These are phyloP conservation scores for Ptychodera flava DNA, from an alignment of 35 echinoderm and acorn worm species.

Conservation along the genomic window DNA sequence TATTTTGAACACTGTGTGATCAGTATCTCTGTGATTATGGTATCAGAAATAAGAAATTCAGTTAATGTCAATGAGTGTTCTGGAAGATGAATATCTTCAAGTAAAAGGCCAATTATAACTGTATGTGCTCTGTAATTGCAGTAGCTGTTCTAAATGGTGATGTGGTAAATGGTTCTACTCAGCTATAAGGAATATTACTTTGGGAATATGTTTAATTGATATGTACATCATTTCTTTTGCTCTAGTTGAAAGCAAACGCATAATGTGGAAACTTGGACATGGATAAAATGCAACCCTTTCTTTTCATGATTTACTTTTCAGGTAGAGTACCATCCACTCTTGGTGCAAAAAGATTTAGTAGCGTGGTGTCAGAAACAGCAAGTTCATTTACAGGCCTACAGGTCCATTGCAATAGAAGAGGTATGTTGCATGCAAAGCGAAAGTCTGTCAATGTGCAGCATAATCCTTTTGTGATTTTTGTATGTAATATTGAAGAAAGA, in stretches of 20 bases:
- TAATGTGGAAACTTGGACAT: neutral
- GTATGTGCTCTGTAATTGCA: neutral
- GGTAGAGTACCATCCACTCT: conserved; percentile 58
- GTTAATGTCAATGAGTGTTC: too few species aligned
- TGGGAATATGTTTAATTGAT: neutral
- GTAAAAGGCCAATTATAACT: too few species aligned
- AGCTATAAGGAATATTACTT: neutral
- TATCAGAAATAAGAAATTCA: too few species aligned
- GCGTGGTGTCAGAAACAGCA: conserved; percentile 42
- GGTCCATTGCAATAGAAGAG: conserved; percentile 28
- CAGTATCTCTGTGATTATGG: too few species aligned
- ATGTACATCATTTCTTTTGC: neutral
- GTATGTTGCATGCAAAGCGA: conserved; percentile 5
- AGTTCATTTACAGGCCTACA: conserved; percentile 48
- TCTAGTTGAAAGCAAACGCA: neutral
- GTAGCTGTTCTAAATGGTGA: neutral
- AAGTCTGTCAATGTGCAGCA: neutral
- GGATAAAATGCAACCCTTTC: neutral
- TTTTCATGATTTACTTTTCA: conserved; percentile 1
- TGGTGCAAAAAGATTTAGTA: conserved; percentile 33
- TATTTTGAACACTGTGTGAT: too few species aligned
- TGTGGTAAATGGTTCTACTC: neutral
- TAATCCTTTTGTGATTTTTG: neutral
- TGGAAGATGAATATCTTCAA: too few species aligned
- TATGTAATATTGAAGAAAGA: neutral